Percentiles rank a stretch among this genome's conserved stretches.
Evolutionary conservation across 2,888 invertebrate genomes (phyloP).

Genomic region (Gerosis bhagava): DNA sequence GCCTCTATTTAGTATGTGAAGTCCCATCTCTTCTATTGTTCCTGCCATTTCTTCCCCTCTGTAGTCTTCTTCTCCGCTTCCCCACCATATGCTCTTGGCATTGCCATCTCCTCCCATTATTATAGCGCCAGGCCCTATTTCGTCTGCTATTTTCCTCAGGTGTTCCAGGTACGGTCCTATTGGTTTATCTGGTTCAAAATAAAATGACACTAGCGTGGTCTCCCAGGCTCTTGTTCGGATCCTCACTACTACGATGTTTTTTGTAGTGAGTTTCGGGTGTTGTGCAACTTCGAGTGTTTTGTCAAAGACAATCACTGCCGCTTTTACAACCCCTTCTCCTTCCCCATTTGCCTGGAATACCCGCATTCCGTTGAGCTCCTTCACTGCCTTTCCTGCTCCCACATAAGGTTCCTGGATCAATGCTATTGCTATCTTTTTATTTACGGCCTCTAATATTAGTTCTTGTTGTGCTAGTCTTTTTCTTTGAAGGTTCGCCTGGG

Average conservation of each 20-base stretch:
- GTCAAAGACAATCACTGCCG: background rate
- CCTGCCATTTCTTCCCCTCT: slow-evolving; percentile 26
- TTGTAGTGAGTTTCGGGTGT: background rate
- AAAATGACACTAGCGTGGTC: background rate
- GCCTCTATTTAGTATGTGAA: slow-evolving; percentile 20
- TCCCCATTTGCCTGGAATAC: background rate
- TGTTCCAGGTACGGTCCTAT: slow-evolving; percentile 26
- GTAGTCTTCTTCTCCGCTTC: slow-evolving; percentile 20
- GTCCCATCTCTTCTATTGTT: slow-evolving; percentile 2
- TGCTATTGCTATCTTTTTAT: slow-evolving; percentile 1
- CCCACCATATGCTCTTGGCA: slow-evolving; percentile 31
- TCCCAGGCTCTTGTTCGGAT: slow-evolving; percentile 5
- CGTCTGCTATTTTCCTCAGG: background rate
- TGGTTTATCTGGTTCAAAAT: slow-evolving; percentile 8
- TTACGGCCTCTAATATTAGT: slow-evolving; percentile 2
- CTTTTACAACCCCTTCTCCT: background rate
- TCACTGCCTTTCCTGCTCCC: background rate
- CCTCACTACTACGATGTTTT: background rate
- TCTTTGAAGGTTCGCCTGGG: slow-evolving; percentile 8
- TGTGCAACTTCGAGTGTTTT: background rate
- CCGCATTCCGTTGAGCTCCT: background rate
- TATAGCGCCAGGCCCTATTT: background rate
- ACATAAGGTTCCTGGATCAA: slow-evolving; percentile 22
- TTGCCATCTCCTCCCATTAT: slow-evolving; percentile 26
- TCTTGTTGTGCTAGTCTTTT: background rate